Conservation (phyloP, 2,113 vertebrate genomes). For the Heterotis niloticus region DNA sequence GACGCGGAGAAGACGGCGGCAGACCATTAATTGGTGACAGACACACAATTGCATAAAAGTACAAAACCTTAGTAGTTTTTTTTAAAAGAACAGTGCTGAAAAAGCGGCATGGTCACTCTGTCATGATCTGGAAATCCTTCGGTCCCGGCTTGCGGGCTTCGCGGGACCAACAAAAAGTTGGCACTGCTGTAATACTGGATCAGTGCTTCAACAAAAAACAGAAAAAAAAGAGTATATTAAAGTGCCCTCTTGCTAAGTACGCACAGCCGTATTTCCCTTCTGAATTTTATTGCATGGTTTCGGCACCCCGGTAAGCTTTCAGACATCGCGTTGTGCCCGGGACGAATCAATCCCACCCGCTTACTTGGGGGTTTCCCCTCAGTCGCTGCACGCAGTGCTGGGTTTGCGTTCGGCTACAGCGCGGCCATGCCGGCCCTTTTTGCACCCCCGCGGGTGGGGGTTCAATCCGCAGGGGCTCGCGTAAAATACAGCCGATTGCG, state of each 20-base stretch:
- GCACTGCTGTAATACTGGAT: not conserved
- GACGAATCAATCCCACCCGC: no score
- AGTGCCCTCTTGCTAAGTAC: no score
- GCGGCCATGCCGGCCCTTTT: no score
- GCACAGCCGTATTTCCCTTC: no score
- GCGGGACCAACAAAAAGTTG: not conserved
- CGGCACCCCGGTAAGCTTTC: no score
- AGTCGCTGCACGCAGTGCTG: no score
- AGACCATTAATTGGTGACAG: not conserved
- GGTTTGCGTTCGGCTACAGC: not conserved
- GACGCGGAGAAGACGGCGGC: not conserved
- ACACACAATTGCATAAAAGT: not conserved
- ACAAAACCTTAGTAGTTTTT: not conserved
- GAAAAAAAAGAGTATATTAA: no score
- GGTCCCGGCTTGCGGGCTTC: no score
- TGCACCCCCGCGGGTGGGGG: not conserved
- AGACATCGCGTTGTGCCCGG: no score
- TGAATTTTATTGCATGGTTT: no score
- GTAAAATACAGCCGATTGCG: not conserved
- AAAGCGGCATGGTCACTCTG: no score
- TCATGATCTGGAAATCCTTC: slow-evolving; percentile 21
- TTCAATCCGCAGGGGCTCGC: not conserved
- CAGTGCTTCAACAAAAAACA: not conserved
- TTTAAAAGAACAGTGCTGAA: not conserved
- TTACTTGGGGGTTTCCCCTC: no score